Conservation (phyloP, 1,140 invertebrate species). For the Hypsibius dujardini region DNA sequence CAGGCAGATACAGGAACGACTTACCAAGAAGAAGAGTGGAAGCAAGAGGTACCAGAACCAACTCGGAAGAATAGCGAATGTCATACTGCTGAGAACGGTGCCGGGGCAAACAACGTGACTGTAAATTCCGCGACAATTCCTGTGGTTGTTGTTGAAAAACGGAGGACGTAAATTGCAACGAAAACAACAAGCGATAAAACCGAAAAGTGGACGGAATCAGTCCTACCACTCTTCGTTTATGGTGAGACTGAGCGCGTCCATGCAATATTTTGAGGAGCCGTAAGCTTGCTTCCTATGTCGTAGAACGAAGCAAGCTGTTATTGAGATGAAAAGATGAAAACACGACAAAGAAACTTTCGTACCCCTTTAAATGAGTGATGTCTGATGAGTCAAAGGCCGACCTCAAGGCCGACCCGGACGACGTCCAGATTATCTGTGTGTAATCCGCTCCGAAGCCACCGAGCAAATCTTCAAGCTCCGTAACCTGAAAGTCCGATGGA, state of each 20-base stretch:
- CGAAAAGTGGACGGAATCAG: too few relatives aligned
- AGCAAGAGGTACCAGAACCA: constrained; percentile 8
- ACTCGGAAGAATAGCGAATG: neutral
- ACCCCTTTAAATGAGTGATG: neutral
- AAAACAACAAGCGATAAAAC: too few relatives aligned
- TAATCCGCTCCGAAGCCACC: neutral
- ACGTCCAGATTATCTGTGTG: constrained; percentile 10
- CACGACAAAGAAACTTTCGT: neutral
- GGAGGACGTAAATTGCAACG: too few relatives aligned
- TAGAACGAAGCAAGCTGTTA: neutral
- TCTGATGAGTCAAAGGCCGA: neutral
- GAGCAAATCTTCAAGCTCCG: neutral
- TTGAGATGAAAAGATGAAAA: neutral
- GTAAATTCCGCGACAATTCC: constrained; percentile 3
- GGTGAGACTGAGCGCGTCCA: constrained; percentile 10
- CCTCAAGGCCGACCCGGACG: neutral
- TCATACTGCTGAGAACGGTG: neutral
- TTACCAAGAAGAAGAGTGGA: constrained; percentile 3
- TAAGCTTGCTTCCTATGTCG: neutral
- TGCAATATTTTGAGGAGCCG: constrained; percentile 13
- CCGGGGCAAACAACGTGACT: neutral
- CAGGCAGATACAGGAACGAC: neutral
- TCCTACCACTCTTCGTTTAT: neutral
- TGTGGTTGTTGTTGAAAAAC: too few relatives aligned
- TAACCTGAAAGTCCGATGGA: neutral